Conservation (phyloP, 2,113 vertebrate genomes). For the Xerus inauris region DNA sequence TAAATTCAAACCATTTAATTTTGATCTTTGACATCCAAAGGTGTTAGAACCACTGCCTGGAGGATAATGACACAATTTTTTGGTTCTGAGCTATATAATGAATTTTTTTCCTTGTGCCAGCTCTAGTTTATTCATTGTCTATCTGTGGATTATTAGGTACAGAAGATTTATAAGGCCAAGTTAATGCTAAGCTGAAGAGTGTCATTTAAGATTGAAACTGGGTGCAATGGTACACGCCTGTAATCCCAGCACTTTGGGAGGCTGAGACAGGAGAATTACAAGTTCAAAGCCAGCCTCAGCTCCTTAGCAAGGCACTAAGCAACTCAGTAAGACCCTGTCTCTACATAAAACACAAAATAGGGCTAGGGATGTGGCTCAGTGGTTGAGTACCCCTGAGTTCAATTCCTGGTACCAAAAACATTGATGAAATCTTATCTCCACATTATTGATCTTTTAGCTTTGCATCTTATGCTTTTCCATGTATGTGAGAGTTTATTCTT, state of each 20-base stretch:
- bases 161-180: neutral
- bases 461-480: neutral
- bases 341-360: too few species aligned
- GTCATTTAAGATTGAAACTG: too few species aligned
- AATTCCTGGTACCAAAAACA: too few species aligned
- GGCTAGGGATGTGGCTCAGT: too few species aligned
- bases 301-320: too few species aligned
- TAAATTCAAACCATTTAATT: neutral
- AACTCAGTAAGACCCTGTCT: too few species aligned
- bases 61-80: neutral
- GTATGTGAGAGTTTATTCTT: neutral
- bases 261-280: too few species aligned
- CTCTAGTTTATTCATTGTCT: neutral
- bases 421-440: slow-evolving; percentile 6
- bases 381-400: too few species aligned
- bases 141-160: neutral
- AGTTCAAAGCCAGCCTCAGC: too few species aligned
- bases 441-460: slow-evolving; percentile 1
- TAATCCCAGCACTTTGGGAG: too few species aligned
- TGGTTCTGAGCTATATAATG: neutral
- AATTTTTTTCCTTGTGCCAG: neutral
- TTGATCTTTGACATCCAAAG: neutral
- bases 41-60: neutral
- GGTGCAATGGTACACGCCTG: too few species aligned
- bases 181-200: slow-evolving; percentile 37